A percentile compares a stretch with the other conserved stretches of the same genome.
These are phyloP conservation scores for Parascotia fuliginaria DNA, from an alignment of 2,888 invertebrate genomes.

Conservation along the genomic window DNA sequence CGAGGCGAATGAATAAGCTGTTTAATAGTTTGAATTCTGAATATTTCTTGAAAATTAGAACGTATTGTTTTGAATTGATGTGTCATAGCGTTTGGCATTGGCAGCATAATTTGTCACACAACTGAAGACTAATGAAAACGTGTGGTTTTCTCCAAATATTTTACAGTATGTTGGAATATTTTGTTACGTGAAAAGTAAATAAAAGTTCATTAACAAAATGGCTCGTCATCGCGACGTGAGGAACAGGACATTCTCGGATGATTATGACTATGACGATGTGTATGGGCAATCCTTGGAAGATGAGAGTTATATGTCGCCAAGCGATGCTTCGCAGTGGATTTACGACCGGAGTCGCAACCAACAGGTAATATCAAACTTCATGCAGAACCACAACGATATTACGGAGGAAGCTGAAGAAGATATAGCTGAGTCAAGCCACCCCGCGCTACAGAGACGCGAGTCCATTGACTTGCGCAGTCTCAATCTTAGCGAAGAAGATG, in stretches of 20 bases:
- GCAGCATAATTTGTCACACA: conserved; percentile 26
- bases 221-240: conserved; percentile 95
- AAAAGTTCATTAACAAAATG: conserved; percentile 81
- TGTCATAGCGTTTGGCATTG: conserved; percentile 9
- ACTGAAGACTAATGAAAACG: conserved; percentile 44
- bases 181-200: conserved; percentile 8
- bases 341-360: conserved; percentile 92
- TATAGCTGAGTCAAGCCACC: conserved; percentile 48
- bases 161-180: conserved; percentile 24
- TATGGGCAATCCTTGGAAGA: conserved; percentile 98
- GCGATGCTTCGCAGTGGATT: conserved; percentile 93
- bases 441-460: conserved; percentile 66
- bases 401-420: conserved; percentile 87
- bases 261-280: conserved; percentile 96
- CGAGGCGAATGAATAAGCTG: no score
- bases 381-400: conserved; percentile 91
- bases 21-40: no score
- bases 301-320: conserved; percentile 95
- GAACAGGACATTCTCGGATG: conserved; percentile 94
- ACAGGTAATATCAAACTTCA: conserved; percentile 90
- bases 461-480: conserved; percentile 80
- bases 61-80: conserved; percentile 13
- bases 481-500: conserved; percentile 88
- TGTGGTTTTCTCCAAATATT: conserved; percentile 36
- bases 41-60: conserved; percentile 7